A percentile compares a stretch with the other conserved stretches of the same genome.
These are phyloP conservation scores for Rotaria macrura DNA, from an alignment of 2,888 invertebrate genomes.

Conservation along the genomic window DNA sequence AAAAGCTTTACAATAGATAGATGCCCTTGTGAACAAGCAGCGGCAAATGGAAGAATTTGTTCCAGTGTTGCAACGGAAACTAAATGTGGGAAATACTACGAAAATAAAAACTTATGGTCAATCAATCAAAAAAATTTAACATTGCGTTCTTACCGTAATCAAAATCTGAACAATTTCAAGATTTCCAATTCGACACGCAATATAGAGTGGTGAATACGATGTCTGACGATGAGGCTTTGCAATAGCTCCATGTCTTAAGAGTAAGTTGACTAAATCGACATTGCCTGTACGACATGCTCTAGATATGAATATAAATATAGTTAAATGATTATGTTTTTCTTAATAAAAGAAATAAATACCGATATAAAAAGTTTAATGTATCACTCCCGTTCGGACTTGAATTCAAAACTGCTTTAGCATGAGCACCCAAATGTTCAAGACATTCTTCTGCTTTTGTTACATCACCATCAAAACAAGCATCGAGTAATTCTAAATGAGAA, in stretches of 20 bases:
- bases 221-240: slow-evolving; percentile 31
- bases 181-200: slow-evolving; percentile 30
- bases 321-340: too few relatives aligned
- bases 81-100: slow-evolving; percentile 68
- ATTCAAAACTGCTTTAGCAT: slow-evolving; percentile 30
- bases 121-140: not conserved
- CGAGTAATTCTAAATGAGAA: not conserved
- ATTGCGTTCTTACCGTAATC: slow-evolving; percentile 19
- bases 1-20: slow-evolving; percentile 65
- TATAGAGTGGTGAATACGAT: slow-evolving; percentile 28
- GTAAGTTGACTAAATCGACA: slow-evolving; percentile 60
- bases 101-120: slow-evolving; percentile 23
- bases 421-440: slow-evolving; percentile 20
- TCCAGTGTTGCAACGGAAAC: slow-evolving; percentile 76
- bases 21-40: slow-evolving; percentile 79
- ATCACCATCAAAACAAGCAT: slow-evolving; percentile 30
- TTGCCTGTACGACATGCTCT: slow-evolving; percentile 78
- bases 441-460: not conserved
- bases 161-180: slow-evolving; percentile 23
- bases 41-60: slow-evolving; percentile 80
- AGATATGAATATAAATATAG: slow-evolving; percentile 52
- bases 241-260: slow-evolving; percentile 26
- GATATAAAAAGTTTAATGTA: slow-evolving; percentile 24
- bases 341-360: not conserved
- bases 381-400: slow-evolving; percentile 24